These are phyloP conservation scores for Acrocephalus arundinaceus DNA, from an alignment of 2,113 vertebrate genomes.

Conservation along the genomic window DNA sequence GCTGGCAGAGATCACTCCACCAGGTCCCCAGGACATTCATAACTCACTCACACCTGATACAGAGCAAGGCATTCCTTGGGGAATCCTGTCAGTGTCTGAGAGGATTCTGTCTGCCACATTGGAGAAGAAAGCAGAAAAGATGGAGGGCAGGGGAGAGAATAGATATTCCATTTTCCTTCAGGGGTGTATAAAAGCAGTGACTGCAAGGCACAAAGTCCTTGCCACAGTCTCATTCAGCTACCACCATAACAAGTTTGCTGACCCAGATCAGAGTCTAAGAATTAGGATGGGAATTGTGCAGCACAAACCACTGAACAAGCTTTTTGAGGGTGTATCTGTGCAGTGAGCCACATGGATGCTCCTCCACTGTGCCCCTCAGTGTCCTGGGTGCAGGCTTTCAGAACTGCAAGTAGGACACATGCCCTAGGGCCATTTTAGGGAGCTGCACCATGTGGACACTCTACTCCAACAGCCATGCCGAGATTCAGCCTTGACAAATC, in stretches of 20 bases:
- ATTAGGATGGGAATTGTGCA: background rate
- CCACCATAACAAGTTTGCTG: background rate
- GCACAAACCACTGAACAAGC: background rate
- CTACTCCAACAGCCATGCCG: background rate
- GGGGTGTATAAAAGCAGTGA: background rate
- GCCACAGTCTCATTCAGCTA: background rate
- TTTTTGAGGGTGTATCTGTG: background rate
- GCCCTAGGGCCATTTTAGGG: background rate
- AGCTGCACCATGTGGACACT: background rate
- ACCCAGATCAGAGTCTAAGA: background rate
- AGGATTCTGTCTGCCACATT: background rate
- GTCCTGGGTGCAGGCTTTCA: background rate
- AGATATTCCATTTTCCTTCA: background rate
- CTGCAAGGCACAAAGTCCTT: background rate
- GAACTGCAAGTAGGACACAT: background rate
- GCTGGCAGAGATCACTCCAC: background rate
- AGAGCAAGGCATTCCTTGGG: background rate
- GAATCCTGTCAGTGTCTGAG: background rate
- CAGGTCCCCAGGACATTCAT: background rate
- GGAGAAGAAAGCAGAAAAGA: background rate
- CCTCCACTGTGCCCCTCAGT: background rate
- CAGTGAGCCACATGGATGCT: background rate
- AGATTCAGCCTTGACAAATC: background rate
- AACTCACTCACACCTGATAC: background rate
- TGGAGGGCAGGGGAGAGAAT: rapidly evolving